These are phyloP conservation scores for Cataglyphis livida DNA, from an alignment of 2,888 invertebrate species.

Conservation along the genomic window DNA sequence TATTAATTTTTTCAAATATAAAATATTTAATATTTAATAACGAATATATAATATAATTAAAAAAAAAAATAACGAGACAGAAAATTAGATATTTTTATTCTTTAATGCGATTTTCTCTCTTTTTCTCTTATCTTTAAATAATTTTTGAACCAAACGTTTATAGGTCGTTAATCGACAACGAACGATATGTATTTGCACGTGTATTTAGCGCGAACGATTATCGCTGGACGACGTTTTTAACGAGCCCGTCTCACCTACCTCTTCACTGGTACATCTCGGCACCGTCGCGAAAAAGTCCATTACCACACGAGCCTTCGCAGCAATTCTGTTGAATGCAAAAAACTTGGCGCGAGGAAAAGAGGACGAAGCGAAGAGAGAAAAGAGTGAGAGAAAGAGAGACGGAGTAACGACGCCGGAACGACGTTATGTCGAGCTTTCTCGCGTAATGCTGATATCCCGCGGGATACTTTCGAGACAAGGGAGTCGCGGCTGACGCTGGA, in stretches of 20 bases:
- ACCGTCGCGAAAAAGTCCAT: constrained; percentile 37
- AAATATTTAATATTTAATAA: not conserved
- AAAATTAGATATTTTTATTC: not conserved
- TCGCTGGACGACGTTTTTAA: constrained; percentile 51
- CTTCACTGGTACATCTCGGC: not conserved
- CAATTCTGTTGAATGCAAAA: constrained; percentile 64
- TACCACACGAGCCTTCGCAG: constrained; percentile 53
- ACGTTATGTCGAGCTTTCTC: constrained; percentile 64
- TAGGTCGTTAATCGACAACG: constrained; percentile 16
- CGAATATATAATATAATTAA: not conserved
- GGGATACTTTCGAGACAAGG: constrained; percentile 54
- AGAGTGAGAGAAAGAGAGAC: constrained; percentile 7
- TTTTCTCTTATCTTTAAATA: not conserved
- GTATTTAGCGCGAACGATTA: constrained; percentile 55
- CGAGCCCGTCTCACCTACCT: constrained; percentile 17
- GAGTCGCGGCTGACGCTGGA: constrained; percentile 6
- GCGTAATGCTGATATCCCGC: constrained; percentile 56
- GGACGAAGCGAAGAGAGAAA: not conserved
- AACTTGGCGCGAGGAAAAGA: constrained; percentile 56
- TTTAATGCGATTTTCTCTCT: not conserved
- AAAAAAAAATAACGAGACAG: not conserved
- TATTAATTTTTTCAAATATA: not conserved
- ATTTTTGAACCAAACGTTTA: constrained; percentile 13
- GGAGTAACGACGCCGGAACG: constrained; percentile 45
- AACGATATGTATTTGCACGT: not conserved